phyloP scores from a whole-genome alignment of 1,140 invertebrate genomes.

The Lepeophtheirus salmonis region DNA sequence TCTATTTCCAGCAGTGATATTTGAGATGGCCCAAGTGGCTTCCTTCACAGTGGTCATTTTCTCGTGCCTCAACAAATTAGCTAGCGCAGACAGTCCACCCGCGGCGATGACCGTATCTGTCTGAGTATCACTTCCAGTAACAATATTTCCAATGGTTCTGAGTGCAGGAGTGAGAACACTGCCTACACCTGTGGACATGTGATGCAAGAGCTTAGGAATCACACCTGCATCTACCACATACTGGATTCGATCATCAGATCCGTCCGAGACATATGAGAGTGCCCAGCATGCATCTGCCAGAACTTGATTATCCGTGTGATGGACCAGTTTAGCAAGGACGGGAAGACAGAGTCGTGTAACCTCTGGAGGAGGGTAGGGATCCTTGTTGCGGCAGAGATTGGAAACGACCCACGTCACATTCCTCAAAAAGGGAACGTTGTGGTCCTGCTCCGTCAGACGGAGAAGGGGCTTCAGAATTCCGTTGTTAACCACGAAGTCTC shows the following conservation, averaged over 20 bases:
- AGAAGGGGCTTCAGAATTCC: conserved; percentile 46
- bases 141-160: conserved; percentile 45
- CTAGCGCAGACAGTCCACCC: conserved; percentile 51
- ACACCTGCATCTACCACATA: conserved; percentile 51
- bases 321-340: conserved; percentile 52
- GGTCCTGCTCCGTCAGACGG: conserved; percentile 37
- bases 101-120: conserved; percentile 72
- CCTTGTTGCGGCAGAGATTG: conserved; percentile 79
- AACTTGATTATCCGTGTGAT: conserved; percentile 50
- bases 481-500: conserved; percentile 47
- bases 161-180: conserved; percentile 71
- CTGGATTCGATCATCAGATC: conserved; percentile 76
- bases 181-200: conserved; percentile 47
- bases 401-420: conserved; percentile 77
- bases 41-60: conserved; percentile 62
- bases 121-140: conserved; percentile 45
- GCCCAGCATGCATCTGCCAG: conserved; percentile 87
- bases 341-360: conserved; percentile 59
- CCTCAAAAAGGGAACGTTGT: conserved; percentile 30
- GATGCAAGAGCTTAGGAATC: conserved; percentile 47
- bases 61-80: conserved; percentile 46
- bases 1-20: conserved; percentile 55
- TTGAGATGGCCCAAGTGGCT: conserved; percentile 62
- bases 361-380: conserved; percentile 57
- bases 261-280: conserved; percentile 84